Evolutionary conservation across 2,113 vertebrate species (phyloP), one percentile per base, ranked within the genome.

Genomic region (Chionis minor): DNA sequence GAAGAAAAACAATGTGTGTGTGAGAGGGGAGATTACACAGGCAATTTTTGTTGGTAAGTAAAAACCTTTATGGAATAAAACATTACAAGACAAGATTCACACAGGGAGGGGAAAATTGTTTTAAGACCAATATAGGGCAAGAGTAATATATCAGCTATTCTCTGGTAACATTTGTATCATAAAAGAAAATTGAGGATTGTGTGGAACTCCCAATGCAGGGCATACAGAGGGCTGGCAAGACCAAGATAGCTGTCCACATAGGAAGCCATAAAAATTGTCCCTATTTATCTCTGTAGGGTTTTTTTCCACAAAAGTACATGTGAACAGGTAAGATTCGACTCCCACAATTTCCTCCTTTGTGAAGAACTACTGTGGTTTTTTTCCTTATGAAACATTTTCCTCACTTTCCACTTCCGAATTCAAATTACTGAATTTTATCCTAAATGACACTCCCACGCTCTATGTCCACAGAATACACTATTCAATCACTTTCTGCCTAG

Each of bases 51-150:
- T 27, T 77, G 35, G 33, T 21, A 96, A 96, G 16, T 86, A 95
- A 94, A 92, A 95, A 14, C 13, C 18, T 80, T 72, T 91, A 38
- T 72, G 66, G 86, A 94, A 95, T 85, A 96, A 97, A 85, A 94
- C 28, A 85, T 65, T 73, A 58, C 23, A 80, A 74, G 72, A 93
- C 83, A 75, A 61, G 19, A 95, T 86, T 94, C 81, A 83, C 70
- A 89, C 23, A 67, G 28, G 51, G 73, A 95, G 7, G 27, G 44
- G 9, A 75, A 95, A 95, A 84, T 40, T 77, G 21, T 65, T 85
- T 92, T 87, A 92, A 96, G 93, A 92, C 40, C 45, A 58, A 11
- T 52, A 28, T 18, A 90, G 78, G 56, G 61, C 38, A 84, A 92
- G 88, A 90, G 26, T 58, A 92, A 40, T 61, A 81, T 44, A 28